Evolutionary conservation across 2,888 invertebrate species (phyloP), one percentile per base, ranked within the genome.

Genomic region (Drosophila greeni): DNA sequence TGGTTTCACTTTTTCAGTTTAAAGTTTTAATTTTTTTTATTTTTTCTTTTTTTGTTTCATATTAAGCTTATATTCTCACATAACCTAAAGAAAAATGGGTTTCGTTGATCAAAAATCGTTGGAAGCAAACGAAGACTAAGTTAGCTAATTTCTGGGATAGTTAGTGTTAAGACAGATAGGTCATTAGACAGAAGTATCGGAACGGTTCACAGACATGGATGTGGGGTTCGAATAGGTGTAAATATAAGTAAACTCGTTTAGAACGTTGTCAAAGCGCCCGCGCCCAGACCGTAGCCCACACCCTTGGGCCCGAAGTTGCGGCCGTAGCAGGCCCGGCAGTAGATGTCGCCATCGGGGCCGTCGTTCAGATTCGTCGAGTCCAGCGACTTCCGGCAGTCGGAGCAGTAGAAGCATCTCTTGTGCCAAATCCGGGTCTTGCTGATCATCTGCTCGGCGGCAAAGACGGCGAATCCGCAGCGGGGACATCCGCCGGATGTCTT

Each of bases 391-490:
- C 93, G 93, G 89, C 96, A 97, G 81, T 94, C 95, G 53, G 92
- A 92, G 90, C 98, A 98, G 89, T 94, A 94, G 92, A 98, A 98
- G 91, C 98, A 98, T 79, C 95, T 91, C 90, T 94, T 96, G 91
- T 98, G 98, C 95, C 95, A 96, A 85, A 95, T 91, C 87, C 94
- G 93, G 89, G 94, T 95, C 90, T 96, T 97, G 90, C 97, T 97
- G 90, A 97, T 93, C 94, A 97, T 97, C 90, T 97, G 96, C 91
- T 98, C 98, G 57, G 98, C 98, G 76, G 96, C 96, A 89, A 95
- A 98, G 3, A 98, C 98, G 52, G 95, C 93, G 89, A 93, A 97
- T 23, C 96, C 95, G 89, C 97, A 97, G 55, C 96, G 92, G 14
- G 93, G 93, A 88, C 97, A 97, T 20, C 95, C 96, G 75, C 93